These are phyloP conservation scores for Malurus alboscapulatus DNA, from an alignment of 2,113 vertebrate species.

Conservation along the genomic window DNA sequence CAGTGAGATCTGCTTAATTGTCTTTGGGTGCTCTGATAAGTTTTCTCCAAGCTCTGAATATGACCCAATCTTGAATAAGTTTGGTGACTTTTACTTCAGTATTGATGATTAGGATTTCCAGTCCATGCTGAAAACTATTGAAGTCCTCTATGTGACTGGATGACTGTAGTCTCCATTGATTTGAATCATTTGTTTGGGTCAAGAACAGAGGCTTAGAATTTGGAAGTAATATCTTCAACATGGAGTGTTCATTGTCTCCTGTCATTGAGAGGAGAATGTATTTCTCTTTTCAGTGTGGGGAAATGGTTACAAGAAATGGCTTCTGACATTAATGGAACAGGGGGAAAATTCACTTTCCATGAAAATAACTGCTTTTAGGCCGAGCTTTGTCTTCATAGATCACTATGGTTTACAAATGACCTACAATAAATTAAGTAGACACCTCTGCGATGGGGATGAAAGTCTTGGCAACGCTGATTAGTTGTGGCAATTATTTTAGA, in stretches of 20 bases:
- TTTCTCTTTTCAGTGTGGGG: conserved; percentile 18
- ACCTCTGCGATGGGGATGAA: neutral
- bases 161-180: neutral
- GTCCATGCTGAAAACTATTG: neutral
- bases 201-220: neutral
- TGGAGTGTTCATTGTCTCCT: conserved; percentile 1
- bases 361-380: conserved; percentile 62
- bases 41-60: neutral
- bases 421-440: conserved; percentile 64
- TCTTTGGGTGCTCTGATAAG: neutral
- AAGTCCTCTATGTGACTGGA: neutral
- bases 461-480: conserved; percentile 51
- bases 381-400: conserved; percentile 56
- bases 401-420: conserved; percentile 55
- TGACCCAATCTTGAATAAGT: neutral
- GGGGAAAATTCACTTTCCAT: conserved; percentile 45
- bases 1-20: neutral
- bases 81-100: neutral
- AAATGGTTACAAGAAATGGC: conserved; percentile 51
- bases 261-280: conserved; percentile 37
- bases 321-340: conserved; percentile 57
- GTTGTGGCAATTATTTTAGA: conserved; percentile 61
- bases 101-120: neutral
- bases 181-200: neutral
- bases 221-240: conserved; percentile 21